Conservation (phyloP, 2,113 vertebrate species). For the Callorhinus ursinus region DNA sequence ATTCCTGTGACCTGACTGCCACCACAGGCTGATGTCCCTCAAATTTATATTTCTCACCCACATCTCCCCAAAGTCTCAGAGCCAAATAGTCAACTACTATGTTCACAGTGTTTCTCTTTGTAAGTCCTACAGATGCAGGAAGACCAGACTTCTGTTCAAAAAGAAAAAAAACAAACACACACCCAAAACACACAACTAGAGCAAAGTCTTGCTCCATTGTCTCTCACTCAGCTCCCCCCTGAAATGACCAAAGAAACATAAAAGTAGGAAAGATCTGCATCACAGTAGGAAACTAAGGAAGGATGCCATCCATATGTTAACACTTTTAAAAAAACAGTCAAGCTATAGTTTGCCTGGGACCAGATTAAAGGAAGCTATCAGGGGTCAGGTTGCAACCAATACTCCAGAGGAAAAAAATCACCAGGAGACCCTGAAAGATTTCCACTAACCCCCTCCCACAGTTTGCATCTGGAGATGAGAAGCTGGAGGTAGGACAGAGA, state of each 20-base stretch:
- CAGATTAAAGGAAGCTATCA: not conserved
- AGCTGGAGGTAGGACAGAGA: not conserved
- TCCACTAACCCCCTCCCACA: not conserved
- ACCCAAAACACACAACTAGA: not conserved
- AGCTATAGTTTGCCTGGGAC: not conserved
- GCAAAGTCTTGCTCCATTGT: not conserved
- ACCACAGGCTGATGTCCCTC: not conserved
- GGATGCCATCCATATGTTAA: not conserved
- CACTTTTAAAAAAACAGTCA: not conserved
- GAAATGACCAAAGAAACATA: slow-evolving; percentile 32
- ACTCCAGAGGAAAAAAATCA: not conserved
- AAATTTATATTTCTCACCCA: not conserved
- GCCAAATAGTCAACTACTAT: not conserved
- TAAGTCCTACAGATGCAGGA: not conserved
- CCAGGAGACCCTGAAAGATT: not conserved
- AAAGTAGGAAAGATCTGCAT: not conserved
- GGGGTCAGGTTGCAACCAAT: not conserved
- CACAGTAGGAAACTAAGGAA: not conserved
- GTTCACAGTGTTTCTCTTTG: not conserved
- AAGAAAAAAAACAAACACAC: not conserved
- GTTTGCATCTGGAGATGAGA: not conserved
- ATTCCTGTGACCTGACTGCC: not conserved
- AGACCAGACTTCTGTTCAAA: not conserved
- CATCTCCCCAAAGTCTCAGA: not conserved
- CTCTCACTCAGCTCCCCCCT: not conserved